These are phyloP conservation scores for Parochlus steinenii DNA, from an alignment of 2,888 invertebrate species.

Conservation along the genomic window DNA sequence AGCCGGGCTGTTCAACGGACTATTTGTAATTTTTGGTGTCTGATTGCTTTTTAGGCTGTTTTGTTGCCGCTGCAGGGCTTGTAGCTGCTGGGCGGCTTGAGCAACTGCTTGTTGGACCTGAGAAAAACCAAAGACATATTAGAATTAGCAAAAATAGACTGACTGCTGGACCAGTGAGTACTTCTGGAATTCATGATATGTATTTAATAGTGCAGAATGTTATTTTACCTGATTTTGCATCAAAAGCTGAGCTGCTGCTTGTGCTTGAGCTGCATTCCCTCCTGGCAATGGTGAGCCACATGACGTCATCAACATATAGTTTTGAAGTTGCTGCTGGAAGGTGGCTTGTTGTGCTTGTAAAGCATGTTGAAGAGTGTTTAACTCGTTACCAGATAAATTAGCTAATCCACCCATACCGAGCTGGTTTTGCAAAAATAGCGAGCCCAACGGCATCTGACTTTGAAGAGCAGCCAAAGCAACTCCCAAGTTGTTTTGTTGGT, in stretches of 20 bases:
- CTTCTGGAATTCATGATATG: not conserved
- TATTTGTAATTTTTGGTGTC: conserved; percentile 26
- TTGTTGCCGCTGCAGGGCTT: conserved; percentile 56
- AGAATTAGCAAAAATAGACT: conserved; percentile 12
- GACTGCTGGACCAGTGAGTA: conserved; percentile 17
- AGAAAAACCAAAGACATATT: too few relatives aligned
- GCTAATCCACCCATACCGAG: conserved; percentile 18
- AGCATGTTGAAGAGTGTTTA: conserved; percentile 11
- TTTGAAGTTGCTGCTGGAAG: conserved; percentile 20
- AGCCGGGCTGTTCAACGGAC: conserved; percentile 29
- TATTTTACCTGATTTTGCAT: conserved; percentile 52
- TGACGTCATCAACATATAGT: conserved; percentile 9
- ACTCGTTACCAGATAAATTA: conserved; percentile 4
- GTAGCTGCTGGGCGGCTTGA: conserved; percentile 70
- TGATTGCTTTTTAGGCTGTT: conserved; percentile 30
- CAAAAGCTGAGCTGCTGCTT: conserved; percentile 50
- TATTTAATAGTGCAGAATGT: conserved; percentile 41
- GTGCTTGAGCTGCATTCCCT: conserved; percentile 19
- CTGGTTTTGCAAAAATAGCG: conserved; percentile 23
- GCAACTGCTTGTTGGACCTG: conserved; percentile 70
- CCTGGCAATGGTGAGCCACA: conserved; percentile 4
- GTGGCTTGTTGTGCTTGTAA: conserved; percentile 13
- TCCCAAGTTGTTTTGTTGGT: conserved; percentile 16
- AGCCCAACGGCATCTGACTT: conserved; percentile 20
- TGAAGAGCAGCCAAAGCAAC: conserved; percentile 20